Evolutionary conservation across 2,113 vertebrate species (phyloP).

Genomic region (Thinocorus orbignyianus): DNA sequence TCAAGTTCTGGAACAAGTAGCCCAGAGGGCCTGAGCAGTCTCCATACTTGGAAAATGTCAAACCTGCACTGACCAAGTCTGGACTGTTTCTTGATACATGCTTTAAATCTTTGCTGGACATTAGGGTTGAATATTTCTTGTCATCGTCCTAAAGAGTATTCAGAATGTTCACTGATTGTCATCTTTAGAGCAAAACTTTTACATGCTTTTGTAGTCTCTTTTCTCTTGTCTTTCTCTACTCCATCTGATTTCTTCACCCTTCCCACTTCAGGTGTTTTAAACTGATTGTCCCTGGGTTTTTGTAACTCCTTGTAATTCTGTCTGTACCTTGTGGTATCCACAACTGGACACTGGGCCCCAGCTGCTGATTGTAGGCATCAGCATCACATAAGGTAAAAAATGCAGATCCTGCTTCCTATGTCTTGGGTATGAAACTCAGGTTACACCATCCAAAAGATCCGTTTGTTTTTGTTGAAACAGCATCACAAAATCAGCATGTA

Average conservation of each 20-base stretch:
- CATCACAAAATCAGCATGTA: not conserved
- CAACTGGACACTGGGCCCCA: not conserved
- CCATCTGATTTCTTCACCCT: not conserved
- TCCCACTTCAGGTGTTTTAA: not conserved
- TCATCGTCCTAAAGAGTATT: not conserved
- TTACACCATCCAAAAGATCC: not conserved
- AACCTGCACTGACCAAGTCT: not conserved
- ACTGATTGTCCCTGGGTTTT: not conserved
- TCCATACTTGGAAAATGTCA: not conserved
- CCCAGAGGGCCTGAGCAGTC: not conserved
- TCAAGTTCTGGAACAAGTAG: not conserved
- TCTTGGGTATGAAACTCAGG: not conserved
- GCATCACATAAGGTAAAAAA: too few relatives aligned
- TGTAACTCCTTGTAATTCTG: not conserved
- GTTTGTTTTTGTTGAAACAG: not conserved
- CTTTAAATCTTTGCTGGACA: not conserved
- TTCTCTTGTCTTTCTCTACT: not conserved
- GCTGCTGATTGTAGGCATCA: not conserved
- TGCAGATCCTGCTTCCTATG: not conserved
- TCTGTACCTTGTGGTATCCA: not conserved
- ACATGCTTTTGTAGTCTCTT: not conserved
- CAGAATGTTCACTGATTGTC: not conserved
- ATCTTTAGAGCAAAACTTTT: not conserved
- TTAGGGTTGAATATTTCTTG: not conserved
- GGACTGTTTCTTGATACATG: not conserved